Evolutionary conservation across 2,888 invertebrate species (phyloP).

Genomic region (Drosophila longiperda): DNA sequence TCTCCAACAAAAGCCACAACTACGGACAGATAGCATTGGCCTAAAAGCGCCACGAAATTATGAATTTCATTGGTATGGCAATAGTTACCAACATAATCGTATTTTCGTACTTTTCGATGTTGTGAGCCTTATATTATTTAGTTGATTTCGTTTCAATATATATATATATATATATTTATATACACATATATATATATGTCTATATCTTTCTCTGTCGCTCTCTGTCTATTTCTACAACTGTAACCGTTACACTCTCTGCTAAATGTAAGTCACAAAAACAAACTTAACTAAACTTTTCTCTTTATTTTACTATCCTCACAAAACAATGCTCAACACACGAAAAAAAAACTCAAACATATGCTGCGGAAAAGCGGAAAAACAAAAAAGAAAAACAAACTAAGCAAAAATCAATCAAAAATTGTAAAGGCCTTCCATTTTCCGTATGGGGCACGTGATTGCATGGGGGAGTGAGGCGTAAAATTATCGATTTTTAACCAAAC

Average conservation of each 20-base stretch:
- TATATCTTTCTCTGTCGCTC: constrained; percentile 31
- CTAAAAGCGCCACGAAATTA: constrained; percentile 85
- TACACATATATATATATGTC: constrained; percentile 17
- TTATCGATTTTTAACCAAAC: constrained; percentile 64
- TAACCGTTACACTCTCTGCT: constrained; percentile 49
- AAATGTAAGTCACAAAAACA: constrained; percentile 64
- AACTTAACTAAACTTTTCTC: constrained; percentile 18
- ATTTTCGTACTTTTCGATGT: constrained; percentile 8
- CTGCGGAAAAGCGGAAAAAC: constrained; percentile 7
- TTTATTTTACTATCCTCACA: constrained; percentile 5
- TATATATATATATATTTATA: constrained; percentile 29
- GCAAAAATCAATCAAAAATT: constrained; percentile 62
- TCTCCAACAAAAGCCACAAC: constrained; percentile 49
- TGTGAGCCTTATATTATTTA: constrained; percentile 31
- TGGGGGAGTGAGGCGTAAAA: constrained; percentile 24
- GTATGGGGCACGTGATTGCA: constrained; percentile 19
- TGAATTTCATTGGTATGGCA: constrained; percentile 85
- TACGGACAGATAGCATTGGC: constrained; percentile 85
- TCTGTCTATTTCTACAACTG: constrained; percentile 39
- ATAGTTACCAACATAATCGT: constrained; percentile 1
- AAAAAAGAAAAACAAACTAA: constrained; percentile 13
- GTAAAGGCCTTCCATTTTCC: not conserved
- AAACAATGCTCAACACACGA: not conserved
- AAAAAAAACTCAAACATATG: constrained; percentile 56
- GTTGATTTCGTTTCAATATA: constrained; percentile 34